A percentile compares a stretch with the other conserved stretches of the same genome.
Conservation (phyloP, 2,797 vertebrate genomes). For the Phyllotis vaccarum region DNA sequence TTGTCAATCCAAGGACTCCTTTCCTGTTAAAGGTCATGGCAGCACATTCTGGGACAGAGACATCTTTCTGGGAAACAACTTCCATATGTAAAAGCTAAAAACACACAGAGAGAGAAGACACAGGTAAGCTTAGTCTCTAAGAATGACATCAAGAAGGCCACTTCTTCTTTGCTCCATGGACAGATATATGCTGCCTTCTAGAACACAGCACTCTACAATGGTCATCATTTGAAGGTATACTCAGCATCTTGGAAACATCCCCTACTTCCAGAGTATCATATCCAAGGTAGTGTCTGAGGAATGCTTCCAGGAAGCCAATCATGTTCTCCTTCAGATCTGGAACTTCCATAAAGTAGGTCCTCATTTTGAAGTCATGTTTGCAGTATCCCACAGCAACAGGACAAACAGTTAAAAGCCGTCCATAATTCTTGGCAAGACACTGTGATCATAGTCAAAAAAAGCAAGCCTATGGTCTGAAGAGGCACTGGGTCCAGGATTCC, state of each 20-base stretch:
- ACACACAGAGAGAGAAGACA: background rate
- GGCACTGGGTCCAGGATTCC: background rate
- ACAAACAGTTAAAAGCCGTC: background rate
- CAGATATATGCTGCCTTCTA: too few species aligned
- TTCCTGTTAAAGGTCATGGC: background rate
- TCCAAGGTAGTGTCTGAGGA: background rate
- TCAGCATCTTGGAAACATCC: rapidly evolving
- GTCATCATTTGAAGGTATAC: background rate
- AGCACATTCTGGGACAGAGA: background rate
- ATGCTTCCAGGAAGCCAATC: background rate
- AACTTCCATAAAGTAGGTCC: background rate
- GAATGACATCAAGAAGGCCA: background rate
- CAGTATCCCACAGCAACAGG: background rate
- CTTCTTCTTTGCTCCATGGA: background rate
- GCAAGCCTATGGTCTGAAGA: background rate
- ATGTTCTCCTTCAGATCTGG: background rate
- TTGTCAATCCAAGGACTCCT: background rate
- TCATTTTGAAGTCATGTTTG: background rate
- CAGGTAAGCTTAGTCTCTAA: background rate
- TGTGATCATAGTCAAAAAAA: background rate
- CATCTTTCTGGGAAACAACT: background rate
- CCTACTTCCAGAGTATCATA: background rate
- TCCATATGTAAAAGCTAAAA: background rate
- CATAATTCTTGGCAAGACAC: background rate
- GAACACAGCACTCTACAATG: background rate